Percentiles rank a stretch among this genome's conserved stretches.
Evolutionary conservation across 2,888 invertebrate species (phyloP).

Genomic region (Drosophila differens): DNA sequence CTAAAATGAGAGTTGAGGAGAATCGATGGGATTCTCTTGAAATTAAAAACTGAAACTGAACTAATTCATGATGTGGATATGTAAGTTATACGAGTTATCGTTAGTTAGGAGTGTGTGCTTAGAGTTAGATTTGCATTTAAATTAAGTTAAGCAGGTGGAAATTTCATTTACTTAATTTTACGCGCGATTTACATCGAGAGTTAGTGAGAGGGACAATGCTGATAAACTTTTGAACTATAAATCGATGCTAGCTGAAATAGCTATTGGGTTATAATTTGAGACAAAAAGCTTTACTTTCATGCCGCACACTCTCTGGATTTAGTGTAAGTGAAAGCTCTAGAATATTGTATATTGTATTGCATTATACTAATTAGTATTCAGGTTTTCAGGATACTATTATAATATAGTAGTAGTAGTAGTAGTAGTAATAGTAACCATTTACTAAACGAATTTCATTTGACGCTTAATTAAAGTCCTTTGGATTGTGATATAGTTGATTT

Average conservation of each 20-base stretch:
- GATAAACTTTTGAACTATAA: conserved; percentile 7
- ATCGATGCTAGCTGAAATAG: neutral
- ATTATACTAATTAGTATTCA: conserved; percentile 54
- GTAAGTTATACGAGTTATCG: conserved; percentile 30
- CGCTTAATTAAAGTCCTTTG: conserved; percentile 83
- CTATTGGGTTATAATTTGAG: neutral
- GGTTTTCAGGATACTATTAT: conserved; percentile 34
- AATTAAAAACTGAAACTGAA: conserved; percentile 28
- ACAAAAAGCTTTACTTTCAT: conserved; percentile 6
- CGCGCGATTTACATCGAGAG: conserved; percentile 31
- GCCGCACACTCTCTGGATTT: conserved; percentile 4
- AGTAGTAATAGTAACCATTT: conserved; percentile 59
- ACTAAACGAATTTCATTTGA: conserved; percentile 47
- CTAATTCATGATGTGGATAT: conserved; percentile 19
- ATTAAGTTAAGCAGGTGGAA: conserved; percentile 67
- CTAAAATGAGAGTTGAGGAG: conserved; percentile 2
- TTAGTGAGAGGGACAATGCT: neutral
- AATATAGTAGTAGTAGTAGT: neutral
- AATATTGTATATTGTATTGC: neutral
- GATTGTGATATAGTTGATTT: conserved; percentile 80
- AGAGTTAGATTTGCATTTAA: conserved; percentile 44
- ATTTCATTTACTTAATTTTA: conserved; percentile 69
- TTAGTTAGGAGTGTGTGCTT: conserved; percentile 65
- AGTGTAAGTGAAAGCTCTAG: conserved; percentile 7
- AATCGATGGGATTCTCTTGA: conserved; percentile 2